Evolutionary conservation across 2,113 vertebrate genomes (phyloP).

Genomic region (Bufo gargarizans): DNA sequence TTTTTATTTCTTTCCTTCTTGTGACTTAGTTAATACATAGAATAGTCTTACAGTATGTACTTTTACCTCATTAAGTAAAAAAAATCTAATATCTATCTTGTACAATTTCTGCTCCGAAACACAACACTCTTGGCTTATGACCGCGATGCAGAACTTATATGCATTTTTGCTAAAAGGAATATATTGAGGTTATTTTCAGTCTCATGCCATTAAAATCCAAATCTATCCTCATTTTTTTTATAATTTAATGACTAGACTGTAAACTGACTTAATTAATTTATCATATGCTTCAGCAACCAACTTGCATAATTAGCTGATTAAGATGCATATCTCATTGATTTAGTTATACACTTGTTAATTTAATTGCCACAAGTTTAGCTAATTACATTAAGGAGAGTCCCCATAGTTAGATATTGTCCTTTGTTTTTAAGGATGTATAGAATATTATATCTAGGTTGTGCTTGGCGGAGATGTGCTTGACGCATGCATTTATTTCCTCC

Average conservation of each 20-base stretch:
- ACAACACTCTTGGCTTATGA: background rate
- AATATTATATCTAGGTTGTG: slow-evolving; percentile 26
- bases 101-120: background rate
- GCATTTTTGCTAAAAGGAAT: slow-evolving; percentile 29
- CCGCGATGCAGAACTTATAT: slow-evolving; percentile 4
- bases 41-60: background rate
- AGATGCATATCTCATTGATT: slow-evolving; percentile 60
- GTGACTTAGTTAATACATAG: slow-evolving; percentile 4
- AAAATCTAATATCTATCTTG: background rate
- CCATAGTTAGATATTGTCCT: slow-evolving; percentile 51
- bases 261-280: slow-evolving; percentile 60
- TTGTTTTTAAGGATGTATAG: slow-evolving; percentile 48
- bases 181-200: slow-evolving; percentile 51
- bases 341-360: slow-evolving; percentile 60
- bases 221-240: slow-evolving; percentile 56
- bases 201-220: slow-evolving; percentile 55
- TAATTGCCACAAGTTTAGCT: slow-evolving; percentile 59
- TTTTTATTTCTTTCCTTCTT: background rate
- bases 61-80: slow-evolving; percentile 8
- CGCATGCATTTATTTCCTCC: background rate
- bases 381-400: slow-evolving; percentile 56
- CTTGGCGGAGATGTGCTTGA: background rate
- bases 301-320: slow-evolving; percentile 59
- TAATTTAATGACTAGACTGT: slow-evolving; percentile 59
- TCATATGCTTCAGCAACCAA: slow-evolving; percentile 59